Percentiles rank a stretch among this genome's conserved stretches.
phyloP scores from a whole-genome alignment of 2,113 vertebrate species.

The Coregonus clupeaformis region DNA sequence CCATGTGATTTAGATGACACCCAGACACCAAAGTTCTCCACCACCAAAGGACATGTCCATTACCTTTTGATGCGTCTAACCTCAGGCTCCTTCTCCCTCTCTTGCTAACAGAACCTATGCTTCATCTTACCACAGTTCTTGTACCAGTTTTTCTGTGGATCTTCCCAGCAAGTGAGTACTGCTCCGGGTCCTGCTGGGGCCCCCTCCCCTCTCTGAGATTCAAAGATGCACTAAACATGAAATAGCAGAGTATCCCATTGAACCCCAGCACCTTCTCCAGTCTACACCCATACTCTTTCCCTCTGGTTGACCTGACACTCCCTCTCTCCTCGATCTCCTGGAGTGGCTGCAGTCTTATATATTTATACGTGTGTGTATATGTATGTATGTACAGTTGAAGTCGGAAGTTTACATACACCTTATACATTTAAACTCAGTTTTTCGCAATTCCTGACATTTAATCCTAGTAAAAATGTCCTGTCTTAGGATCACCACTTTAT shows the following conservation, averaged over 20 bases:
- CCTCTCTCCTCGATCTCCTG: slow-evolving; percentile 34
- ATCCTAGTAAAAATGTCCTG: too few species aligned
- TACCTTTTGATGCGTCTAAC: neutral
- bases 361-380: neutral
- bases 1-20: too few species aligned
- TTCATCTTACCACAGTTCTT: slow-evolving; percentile 99
- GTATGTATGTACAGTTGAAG: too few species aligned
- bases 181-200: slow-evolving; percentile 2
- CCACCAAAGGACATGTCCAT: neutral
- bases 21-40: neutral
- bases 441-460: too few species aligned
- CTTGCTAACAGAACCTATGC: slow-evolving; percentile 87
- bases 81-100: neutral
- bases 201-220: slow-evolving; percentile 28
- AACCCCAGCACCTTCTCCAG: slow-evolving; percentile 31
- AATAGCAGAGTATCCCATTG: slow-evolving; percentile 24
- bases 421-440: too few species aligned
- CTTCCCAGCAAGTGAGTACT: slow-evolving; percentile 93
- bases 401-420: too few species aligned
- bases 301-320: slow-evolving; percentile 30
- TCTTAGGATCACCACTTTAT: too few species aligned
- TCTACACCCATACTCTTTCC: slow-evolving; percentile 32
- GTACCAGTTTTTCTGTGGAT: slow-evolving; percentile 99
- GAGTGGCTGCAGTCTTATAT: slow-evolving; percentile 43
- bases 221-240: slow-evolving; percentile 41